A percentile compares a stretch with the other conserved stretches of the same genome.
Conservation (phyloP, 2,888 invertebrate species). For the Tipula unca region DNA sequence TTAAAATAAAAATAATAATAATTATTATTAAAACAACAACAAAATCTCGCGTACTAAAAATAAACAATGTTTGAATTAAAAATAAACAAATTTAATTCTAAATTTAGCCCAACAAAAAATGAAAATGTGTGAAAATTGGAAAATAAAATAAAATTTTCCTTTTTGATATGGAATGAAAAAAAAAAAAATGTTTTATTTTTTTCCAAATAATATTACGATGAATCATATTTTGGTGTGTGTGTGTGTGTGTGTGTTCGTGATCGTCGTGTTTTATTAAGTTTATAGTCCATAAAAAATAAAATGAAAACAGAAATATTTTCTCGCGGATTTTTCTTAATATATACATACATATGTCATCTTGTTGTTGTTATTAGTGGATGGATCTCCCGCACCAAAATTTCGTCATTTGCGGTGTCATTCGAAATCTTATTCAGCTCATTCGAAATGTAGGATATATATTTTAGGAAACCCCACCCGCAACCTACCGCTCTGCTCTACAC, state of each 20-base stretch:
- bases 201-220: neutral
- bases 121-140: conserved; percentile 14
- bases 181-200: neutral
- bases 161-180: neutral
- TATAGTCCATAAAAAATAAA: neutral
- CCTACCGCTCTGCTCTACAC: neutral
- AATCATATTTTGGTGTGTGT: neutral
- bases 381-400: neutral
- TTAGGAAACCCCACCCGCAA: neutral
- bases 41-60: neutral
- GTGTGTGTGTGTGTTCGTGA: neutral
- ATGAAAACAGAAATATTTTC: neutral
- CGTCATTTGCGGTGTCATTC: too few species aligned
- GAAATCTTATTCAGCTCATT: too few species aligned
- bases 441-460: neutral
- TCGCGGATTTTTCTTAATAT: neutral
- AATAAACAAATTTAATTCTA: neutral
- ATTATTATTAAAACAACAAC: neutral
- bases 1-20: neutral
- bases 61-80: conserved; percentile 8
- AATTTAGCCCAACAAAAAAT: neutral
- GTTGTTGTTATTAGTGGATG: neutral
- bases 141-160: neutral
- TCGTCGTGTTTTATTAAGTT: neutral
- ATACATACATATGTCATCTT: too few species aligned